Conservation (phyloP, 2,888 invertebrate genomes). For the Latrodectus elegans region DNA sequence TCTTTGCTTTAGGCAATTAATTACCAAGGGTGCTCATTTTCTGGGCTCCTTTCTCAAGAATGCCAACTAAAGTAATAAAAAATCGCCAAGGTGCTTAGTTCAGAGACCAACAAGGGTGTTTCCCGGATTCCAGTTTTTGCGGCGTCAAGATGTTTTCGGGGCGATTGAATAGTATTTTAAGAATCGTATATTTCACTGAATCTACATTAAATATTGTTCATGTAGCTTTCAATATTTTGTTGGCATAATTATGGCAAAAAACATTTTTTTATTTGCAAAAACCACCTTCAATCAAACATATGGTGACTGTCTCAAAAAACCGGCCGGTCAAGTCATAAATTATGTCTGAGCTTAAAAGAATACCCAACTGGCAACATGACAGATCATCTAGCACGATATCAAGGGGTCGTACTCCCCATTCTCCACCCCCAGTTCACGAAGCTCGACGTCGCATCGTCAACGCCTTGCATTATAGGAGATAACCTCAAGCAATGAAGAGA, state of each 20-base stretch:
- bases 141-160: neutral
- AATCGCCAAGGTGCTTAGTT: slow-evolving; percentile 14
- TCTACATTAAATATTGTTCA: neutral
- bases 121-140: slow-evolving; percentile 43
- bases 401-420: slow-evolving; percentile 20
- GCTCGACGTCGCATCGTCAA: slow-evolving; percentile 37
- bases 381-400: slow-evolving; percentile 62
- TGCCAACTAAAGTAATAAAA: slow-evolving; percentile 24
- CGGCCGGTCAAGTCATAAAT: slow-evolving; percentile 46
- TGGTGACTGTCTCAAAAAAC: slow-evolving; percentile 28
- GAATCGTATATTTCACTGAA: neutral
- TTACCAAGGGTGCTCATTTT: slow-evolving; percentile 34
- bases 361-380: slow-evolving; percentile 56
- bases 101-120: slow-evolving; percentile 50
- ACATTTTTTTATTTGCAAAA: neutral
- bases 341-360: slow-evolving; percentile 21
- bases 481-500: neutral
- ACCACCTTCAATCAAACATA: slow-evolving; percentile 39
- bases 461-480: slow-evolving; percentile 45
- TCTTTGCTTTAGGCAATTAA: slow-evolving; percentile 38
- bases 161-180: neutral
- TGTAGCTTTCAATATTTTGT: slow-evolving; percentile 48
- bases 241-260: slow-evolving; percentile 30
- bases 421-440: slow-evolving; percentile 17
- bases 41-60: neutral